phyloP scores from a whole-genome alignment of 2,888 invertebrate genomes.

The Tuberolachnus salignus region DNA sequence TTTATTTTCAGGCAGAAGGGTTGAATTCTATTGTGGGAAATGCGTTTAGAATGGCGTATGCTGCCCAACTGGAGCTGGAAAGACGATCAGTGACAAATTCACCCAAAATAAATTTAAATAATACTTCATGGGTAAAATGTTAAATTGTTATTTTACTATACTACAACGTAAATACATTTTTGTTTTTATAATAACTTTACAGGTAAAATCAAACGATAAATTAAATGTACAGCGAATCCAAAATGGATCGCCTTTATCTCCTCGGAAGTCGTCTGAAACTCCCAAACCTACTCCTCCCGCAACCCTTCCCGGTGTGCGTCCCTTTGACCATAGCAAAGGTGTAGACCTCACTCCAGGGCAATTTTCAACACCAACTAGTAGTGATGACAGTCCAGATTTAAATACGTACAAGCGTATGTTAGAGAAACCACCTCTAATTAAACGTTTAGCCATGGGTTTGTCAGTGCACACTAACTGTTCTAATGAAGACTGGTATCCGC shows the following conservation, averaged over 20 bases:
- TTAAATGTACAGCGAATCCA: constrained; percentile 49
- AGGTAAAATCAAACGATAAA: constrained; percentile 43
- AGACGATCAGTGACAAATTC: constrained; percentile 57
- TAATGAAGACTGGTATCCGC: constrained; percentile 54
- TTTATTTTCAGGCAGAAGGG: constrained; percentile 77
- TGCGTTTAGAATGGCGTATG: constrained; percentile 91
- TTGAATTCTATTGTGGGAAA: constrained; percentile 85
- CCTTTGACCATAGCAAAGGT: constrained; percentile 65
- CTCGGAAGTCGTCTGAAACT: constrained; percentile 24
- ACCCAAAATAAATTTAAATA: constrained; percentile 44
- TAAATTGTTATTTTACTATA: neutral
- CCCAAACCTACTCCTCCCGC: constrained; percentile 65
- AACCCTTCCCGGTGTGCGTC: constrained; percentile 72
- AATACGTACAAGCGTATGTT: constrained; percentile 82
- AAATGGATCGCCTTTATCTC: constrained; percentile 42
- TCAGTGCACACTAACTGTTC: constrained; percentile 61
- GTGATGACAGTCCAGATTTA: constrained; percentile 85
- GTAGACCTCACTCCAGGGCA: constrained; percentile 48
- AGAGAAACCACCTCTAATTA: constrained; percentile 80
- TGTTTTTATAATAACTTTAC: constrained; percentile 8
- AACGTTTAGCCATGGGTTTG: constrained; percentile 75
- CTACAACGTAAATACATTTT: neutral
- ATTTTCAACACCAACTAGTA: constrained; percentile 66
- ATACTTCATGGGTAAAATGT: constrained; percentile 44
- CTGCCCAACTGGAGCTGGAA: constrained; percentile 75